These are phyloP conservation scores for Lasioglossum figueresi DNA, from an alignment of 2,888 invertebrate species.

Conservation along the genomic window DNA sequence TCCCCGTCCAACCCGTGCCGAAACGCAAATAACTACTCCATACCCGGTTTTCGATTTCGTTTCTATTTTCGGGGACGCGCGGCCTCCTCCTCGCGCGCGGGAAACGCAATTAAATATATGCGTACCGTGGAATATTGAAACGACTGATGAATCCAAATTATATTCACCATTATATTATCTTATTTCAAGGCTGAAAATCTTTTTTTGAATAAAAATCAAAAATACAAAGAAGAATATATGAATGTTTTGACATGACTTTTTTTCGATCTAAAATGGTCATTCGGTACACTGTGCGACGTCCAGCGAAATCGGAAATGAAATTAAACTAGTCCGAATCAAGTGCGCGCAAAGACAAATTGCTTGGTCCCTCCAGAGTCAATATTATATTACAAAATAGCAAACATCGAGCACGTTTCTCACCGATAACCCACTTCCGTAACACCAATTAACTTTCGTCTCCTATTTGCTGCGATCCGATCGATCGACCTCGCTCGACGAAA, in stretches of 20 bases:
- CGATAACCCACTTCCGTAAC: not conserved
- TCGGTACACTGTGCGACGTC: not conserved
- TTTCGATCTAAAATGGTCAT: too few species aligned
- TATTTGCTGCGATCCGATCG: not conserved
- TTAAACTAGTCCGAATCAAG: not conserved
- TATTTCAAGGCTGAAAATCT: too few species aligned
- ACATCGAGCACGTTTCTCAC: not conserved
- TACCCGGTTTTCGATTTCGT: not conserved
- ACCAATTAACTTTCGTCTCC: conserved; percentile 1
- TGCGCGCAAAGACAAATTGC: not conserved
- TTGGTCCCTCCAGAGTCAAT: not conserved
- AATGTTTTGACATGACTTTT: too few species aligned
- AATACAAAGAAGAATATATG: too few species aligned
- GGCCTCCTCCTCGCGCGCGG: not conserved
- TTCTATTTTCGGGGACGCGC: not conserved
- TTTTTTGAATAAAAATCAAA: too few species aligned
- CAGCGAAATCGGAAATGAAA: not conserved
- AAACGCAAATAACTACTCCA: not conserved
- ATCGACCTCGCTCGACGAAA: conserved; percentile 2
- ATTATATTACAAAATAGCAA: conserved; percentile 1
- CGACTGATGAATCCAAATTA: not conserved
- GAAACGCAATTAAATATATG: not conserved
- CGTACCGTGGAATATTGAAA: not conserved
- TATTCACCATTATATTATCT: not conserved
- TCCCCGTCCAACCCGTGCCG: not conserved